phyloP scores from a whole-genome alignment of 2,113 vertebrate species.

The Lonchura striata region DNA sequence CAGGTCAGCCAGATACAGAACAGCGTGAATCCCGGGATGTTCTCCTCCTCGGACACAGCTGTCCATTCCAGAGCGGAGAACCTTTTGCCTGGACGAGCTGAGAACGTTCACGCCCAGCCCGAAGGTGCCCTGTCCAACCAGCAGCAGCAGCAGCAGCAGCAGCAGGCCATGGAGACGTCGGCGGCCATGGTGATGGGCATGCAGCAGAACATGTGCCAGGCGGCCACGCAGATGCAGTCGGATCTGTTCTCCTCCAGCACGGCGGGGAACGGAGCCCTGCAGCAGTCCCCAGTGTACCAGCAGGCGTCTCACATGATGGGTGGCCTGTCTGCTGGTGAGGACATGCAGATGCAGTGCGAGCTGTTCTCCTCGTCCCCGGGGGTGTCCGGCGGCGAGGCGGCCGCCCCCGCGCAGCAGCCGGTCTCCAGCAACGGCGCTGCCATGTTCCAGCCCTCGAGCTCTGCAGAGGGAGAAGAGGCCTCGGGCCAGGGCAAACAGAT shows the following conservation, averaged over 20 bases:
- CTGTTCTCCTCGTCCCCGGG: conserved; percentile 81
- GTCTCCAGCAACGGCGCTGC: conserved; percentile 67
- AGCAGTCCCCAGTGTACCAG: conserved; percentile 78
- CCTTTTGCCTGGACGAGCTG: conserved; percentile 74
- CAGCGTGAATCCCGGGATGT: conserved; percentile 72
- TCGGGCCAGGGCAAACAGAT: conserved; percentile 77
- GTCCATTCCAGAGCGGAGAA: conserved; percentile 75
- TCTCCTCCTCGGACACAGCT: conserved; percentile 72
- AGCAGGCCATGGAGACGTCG: conserved; percentile 85
- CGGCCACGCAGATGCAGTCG: conserved; percentile 80
- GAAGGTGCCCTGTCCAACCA: conserved; percentile 82
- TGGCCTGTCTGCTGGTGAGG: conserved; percentile 67
- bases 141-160: conserved; percentile 83
- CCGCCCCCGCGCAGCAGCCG: conserved; percentile 77
- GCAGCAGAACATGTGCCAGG: conserved; percentile 79
- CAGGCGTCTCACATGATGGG: conserved; percentile 77
- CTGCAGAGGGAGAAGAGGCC: conserved; percentile 73
- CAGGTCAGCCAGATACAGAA: conserved; percentile 80
- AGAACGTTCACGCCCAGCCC: conserved; percentile 76
- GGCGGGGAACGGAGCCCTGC: conserved; percentile 73
- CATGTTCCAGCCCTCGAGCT: conserved; percentile 78
- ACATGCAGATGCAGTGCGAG: conserved; percentile 91
- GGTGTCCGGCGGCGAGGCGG: conserved; percentile 75
- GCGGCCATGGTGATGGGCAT: conserved; percentile 82
- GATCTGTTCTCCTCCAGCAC: conserved; percentile 83